phyloP scores from a whole-genome alignment of 2,113 vertebrate genomes.

The Regulus satrapa region DNA sequence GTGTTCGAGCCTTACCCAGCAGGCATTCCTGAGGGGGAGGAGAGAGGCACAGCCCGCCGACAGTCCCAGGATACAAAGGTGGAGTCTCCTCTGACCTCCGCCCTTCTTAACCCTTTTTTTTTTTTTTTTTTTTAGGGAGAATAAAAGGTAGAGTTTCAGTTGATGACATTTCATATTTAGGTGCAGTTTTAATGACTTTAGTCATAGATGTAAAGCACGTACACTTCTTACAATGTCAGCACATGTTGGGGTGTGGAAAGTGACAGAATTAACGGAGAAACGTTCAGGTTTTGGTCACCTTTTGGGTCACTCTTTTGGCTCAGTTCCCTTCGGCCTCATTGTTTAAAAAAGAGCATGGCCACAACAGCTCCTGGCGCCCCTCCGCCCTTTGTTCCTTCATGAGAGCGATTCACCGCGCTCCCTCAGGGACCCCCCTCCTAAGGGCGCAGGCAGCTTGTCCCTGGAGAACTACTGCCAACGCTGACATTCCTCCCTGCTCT shows the following conservation, averaged over 20 bases:
- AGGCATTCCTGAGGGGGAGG: background rate
- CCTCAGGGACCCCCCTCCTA: background rate
- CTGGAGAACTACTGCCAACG: background rate
- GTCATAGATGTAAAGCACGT: background rate
- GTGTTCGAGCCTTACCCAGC: background rate
- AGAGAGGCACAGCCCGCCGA: background rate
- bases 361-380: background rate
- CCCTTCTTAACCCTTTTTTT: background rate
- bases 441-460: too few species aligned
- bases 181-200: background rate
- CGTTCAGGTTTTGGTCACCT: too few species aligned
- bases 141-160: background rate
- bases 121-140: background rate
- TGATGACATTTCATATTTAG: background rate
- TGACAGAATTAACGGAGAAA: background rate
- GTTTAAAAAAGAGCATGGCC: background rate
- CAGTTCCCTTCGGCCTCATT: accelerated
- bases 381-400: too few species aligned
- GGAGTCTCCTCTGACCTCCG: background rate
- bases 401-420: too few species aligned
- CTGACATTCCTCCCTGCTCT: background rate
- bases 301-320: too few species aligned
- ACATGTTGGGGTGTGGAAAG: accelerated
- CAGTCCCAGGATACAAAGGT: background rate
- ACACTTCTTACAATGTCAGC: background rate